Evolutionary conservation across 2,113 vertebrate genomes (phyloP).

Genomic region (Phocoena sinus): DNA sequence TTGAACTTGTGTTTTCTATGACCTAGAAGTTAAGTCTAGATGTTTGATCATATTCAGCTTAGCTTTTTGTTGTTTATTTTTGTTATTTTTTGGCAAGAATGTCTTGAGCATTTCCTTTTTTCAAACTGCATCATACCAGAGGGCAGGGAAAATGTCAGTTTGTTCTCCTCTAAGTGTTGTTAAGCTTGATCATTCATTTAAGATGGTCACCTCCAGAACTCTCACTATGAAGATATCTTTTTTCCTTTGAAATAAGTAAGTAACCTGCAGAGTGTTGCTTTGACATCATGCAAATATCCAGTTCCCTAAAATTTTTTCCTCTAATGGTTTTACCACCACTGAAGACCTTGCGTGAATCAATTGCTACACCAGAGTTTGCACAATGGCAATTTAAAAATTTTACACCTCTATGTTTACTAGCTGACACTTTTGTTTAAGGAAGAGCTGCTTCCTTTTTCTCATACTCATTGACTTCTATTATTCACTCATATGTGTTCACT

Average conservation of each 20-base stretch:
- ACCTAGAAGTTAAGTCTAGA: not conserved
- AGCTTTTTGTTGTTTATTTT: not conserved
- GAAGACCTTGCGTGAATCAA: not conserved
- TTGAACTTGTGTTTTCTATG: not conserved
- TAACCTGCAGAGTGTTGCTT: not conserved
- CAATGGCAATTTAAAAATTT: not conserved
- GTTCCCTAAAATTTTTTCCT: not conserved
- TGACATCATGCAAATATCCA: not conserved
- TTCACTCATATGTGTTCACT: not conserved
- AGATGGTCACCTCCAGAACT: not conserved
- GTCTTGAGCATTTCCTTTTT: not conserved
- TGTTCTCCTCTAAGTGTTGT: not conserved
- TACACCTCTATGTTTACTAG: not conserved
- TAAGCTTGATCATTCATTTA: not conserved
- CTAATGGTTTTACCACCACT: not conserved
- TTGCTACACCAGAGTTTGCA: not conserved
- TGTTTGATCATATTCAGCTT: not conserved
- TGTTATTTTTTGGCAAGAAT: not conserved
- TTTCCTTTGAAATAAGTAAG: not conserved
- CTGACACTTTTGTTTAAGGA: not conserved
- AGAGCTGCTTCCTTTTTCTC: not conserved
- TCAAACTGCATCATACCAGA: not conserved
- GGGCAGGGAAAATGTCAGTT: not conserved
- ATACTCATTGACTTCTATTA: not conserved
- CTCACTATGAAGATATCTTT: not conserved